phyloP scores from a whole-genome alignment of 2,797 vertebrate species.

The Diglossa cyanea region DNA sequence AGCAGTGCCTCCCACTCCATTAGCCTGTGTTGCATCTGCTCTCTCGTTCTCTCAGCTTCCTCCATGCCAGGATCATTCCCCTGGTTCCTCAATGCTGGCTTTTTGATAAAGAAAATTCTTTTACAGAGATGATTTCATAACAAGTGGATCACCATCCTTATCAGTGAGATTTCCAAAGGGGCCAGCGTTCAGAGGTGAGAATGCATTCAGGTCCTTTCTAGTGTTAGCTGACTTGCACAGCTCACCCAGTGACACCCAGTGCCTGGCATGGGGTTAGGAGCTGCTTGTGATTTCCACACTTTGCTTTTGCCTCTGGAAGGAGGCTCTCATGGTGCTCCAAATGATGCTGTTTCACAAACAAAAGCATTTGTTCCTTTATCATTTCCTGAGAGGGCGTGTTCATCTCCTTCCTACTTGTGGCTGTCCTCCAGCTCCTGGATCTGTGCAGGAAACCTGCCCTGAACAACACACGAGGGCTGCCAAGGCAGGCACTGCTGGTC shows the following conservation, averaged over 20 bases:
- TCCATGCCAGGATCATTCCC: background rate
- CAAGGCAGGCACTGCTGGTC: slow-evolving; percentile 36
- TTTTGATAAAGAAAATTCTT: background rate
- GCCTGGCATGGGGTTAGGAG: rapidly evolving
- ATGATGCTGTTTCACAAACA: background rate
- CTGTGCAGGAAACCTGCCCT: slow-evolving; percentile 55
- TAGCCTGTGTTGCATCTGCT: background rate
- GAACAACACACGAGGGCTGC: slow-evolving; percentile 17
- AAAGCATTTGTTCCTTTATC: slow-evolving; percentile 6
- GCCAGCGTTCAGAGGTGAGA: background rate
- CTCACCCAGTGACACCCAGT: rapidly evolving
- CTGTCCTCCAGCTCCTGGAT: background rate
- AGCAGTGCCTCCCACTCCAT: background rate
- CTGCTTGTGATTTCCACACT: background rate
- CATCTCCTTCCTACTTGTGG: background rate
- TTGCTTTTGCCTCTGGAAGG: background rate
- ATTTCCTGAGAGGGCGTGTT: slow-evolving; percentile 17
- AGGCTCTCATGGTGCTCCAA: background rate
- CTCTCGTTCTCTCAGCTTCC: background rate
- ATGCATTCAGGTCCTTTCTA: background rate
- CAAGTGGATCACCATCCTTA: background rate
- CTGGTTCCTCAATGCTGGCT: background rate
- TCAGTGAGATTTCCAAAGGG: background rate
- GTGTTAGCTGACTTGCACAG: background rate
- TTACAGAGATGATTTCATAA: background rate